Evolutionary conservation across 2,888 invertebrate species (phyloP).

Genomic region (Rapana venosa): DNA sequence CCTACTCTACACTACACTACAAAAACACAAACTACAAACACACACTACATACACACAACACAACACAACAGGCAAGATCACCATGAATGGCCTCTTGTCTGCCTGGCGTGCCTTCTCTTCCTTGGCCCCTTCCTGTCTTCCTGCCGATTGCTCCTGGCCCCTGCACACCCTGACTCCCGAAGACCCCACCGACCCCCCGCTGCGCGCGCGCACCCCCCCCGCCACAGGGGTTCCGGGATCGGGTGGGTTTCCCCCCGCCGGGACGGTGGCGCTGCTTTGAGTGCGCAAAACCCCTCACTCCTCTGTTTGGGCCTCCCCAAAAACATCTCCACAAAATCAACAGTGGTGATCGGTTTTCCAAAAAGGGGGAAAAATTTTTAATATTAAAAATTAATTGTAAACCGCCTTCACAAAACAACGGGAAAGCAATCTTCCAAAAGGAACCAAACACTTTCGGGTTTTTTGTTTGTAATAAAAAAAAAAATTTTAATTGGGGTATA

Average conservation of each 20-base stretch:
- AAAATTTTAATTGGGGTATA: too few relatives aligned
- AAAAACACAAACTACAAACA: too few relatives aligned
- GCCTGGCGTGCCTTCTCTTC: slow-evolving; percentile 74
- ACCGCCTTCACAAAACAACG: too few relatives aligned
- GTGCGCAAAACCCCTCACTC: slow-evolving; percentile 70
- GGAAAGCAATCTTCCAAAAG: too few relatives aligned
- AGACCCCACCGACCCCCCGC: slow-evolving; percentile 52
- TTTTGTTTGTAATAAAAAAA: too few relatives aligned
- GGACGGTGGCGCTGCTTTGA: slow-evolving; percentile 71
- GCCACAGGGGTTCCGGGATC: slow-evolving; percentile 60
- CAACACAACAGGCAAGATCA: slow-evolving; percentile 41
- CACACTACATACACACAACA: too few relatives aligned
- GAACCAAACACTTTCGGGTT: too few relatives aligned
- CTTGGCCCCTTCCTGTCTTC: slow-evolving; percentile 67
- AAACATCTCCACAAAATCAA: too few relatives aligned
- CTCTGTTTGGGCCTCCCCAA: slow-evolving; percentile 53
- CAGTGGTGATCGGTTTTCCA: too few relatives aligned
- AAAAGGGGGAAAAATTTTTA: too few relatives aligned
- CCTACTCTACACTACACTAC: too few relatives aligned
- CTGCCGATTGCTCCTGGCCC: slow-evolving; percentile 60
- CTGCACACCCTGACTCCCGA: slow-evolving; percentile 55
- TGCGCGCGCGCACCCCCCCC: slow-evolving; percentile 72
- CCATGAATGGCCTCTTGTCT: slow-evolving; percentile 75
- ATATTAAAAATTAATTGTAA: too few relatives aligned
- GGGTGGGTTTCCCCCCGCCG: slow-evolving; percentile 72